A percentile compares a stretch with the other conserved stretches of the same genome.
phyloP scores from a whole-genome alignment of 2,888 invertebrate species.

The Harpalus rufipes region DNA sequence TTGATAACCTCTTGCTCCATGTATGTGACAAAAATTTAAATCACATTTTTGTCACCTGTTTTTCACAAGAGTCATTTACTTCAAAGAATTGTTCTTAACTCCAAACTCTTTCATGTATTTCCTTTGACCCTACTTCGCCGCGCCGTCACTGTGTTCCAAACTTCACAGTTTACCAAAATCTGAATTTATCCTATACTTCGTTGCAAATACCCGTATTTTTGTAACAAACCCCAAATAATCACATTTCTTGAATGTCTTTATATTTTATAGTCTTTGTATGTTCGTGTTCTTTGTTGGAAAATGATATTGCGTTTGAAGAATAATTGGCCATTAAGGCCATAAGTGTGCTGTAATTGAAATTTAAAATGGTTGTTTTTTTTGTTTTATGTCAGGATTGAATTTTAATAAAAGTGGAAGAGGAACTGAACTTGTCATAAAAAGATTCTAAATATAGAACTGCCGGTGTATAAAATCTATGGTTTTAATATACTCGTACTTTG shows the following conservation, averaged over 20 bases:
- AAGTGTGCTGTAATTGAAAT: constrained; percentile 16
- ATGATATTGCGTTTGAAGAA: constrained; percentile 26
- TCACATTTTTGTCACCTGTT: not conserved
- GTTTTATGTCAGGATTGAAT: constrained; percentile 17
- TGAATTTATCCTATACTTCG: not conserved
- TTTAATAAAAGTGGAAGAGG: constrained; percentile 10
- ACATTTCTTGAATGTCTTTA: too few relatives aligned
- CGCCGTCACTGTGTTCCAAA: too few relatives aligned
- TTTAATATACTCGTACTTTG: constrained; percentile 1
- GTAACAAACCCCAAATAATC: constrained; percentile 30
- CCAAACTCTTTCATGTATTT: too few relatives aligned
- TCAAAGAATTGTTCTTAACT: not conserved
- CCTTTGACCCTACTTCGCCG: too few relatives aligned
- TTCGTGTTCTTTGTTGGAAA: not conserved
- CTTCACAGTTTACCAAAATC: too few relatives aligned
- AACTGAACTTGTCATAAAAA: constrained; percentile 26
- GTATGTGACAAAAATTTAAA: not conserved
- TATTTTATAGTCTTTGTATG: not conserved
- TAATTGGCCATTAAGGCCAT: constrained; percentile 14
- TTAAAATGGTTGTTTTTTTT: constrained; percentile 10
- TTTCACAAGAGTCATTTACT: not conserved
- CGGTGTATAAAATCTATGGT: not conserved
- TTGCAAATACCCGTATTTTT: constrained; percentile 20
- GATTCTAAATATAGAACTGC: constrained; percentile 22
- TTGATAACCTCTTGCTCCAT: not conserved